phyloP scores from a whole-genome alignment of 2,113 vertebrate genomes.

The Sciurus niger region DNA sequence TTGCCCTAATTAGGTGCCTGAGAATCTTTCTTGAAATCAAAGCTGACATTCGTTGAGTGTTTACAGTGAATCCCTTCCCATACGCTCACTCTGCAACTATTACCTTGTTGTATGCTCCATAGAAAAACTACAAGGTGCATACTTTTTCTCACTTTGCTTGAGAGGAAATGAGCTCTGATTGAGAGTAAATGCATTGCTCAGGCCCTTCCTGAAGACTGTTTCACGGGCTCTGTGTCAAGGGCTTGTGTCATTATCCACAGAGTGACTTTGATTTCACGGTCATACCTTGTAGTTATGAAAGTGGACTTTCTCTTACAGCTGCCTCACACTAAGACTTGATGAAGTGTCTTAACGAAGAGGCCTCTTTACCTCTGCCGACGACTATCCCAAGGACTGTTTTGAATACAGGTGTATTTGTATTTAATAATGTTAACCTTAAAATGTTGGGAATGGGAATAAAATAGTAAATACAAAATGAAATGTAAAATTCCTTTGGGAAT shows the following conservation, averaged over 20 bases:
- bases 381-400: background rate
- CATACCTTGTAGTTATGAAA: background rate
- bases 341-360: background rate
- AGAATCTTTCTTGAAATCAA: background rate
- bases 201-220: background rate
- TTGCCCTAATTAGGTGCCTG: background rate
- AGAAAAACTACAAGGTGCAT: accelerated
- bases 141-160: background rate
- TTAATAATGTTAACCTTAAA: background rate
- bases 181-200: background rate
- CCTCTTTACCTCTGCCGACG: background rate
- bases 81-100: background rate
- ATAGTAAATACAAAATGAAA: constrained; percentile 33
- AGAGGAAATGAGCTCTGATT: background rate
- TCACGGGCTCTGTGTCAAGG: background rate
- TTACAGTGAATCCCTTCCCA: too few relatives aligned
- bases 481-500: background rate
- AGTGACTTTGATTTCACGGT: background rate
- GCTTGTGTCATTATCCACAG: background rate
- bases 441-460: background rate
- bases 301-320: background rate
- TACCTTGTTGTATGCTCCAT: background rate
- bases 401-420: background rate
- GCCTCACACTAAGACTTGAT: background rate
- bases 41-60: background rate